Evolutionary conservation across 2,797 vertebrate genomes (phyloP), one percentile per base, ranked within the genome.

Genomic region (Cercopithecus neglectus): DNA sequence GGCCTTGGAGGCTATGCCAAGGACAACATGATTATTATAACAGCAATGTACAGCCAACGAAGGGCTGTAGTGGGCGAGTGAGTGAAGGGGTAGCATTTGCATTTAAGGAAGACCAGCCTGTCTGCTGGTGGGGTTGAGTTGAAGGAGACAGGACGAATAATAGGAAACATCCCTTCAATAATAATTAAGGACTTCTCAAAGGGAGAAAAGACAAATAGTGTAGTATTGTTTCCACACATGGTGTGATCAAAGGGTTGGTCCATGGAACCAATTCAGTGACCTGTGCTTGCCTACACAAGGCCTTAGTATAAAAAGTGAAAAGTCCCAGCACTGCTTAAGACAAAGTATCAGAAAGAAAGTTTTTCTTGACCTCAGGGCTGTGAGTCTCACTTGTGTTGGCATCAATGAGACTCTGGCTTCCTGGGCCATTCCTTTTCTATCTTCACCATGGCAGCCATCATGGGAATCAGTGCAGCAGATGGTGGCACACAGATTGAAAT

Each of bases 391-490:
- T 89, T 53, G 41, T 36, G 28, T 46, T n/a, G 67, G 33, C 74
- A 22, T 57, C 22, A 2, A 0, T 36, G 89, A 55, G 59, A 67
- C 88, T 83, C 67, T 83, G 78, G 59, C 36, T 89, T 96, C 53
- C 72, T 41, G 39, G 33, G 30, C 24, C 88, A 91, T 97, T 28
- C 26, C 21, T 92, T 81, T 88, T 88, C 46, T 0, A 0, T 16
- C 44, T 53, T 93, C 14, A 64, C 55, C 26, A 10, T 1, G 26
- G 84, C 53, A 70, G 76, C 64, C 48, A 8, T 88, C 70, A 24
- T 74, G 78, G 67, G 67, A 79, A 61, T 83, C 64, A 70, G 74
- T 1, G 5, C 33, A 83, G 82, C 97, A 98, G 97, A 94, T 89
- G 96, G 97, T 44, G 39, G 36, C 2, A 0, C 13, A 21, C 92